Base-by-base conservation (phyloP, 2,113 vertebrate genomes). In the Dicrurus megarhynchus region DNA sequence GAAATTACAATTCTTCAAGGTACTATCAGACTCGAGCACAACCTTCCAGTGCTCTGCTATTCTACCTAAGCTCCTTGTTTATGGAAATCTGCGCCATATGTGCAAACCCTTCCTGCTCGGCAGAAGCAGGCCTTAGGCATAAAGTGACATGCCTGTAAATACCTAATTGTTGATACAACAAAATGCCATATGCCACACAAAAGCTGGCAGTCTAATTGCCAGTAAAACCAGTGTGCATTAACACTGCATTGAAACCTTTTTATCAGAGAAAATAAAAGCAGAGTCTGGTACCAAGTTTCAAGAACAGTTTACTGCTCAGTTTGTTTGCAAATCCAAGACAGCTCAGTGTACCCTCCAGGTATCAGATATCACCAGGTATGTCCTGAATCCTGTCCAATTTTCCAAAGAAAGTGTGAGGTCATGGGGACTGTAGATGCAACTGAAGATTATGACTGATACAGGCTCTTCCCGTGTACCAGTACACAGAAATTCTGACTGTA, bases 151-250 rank as follows among this genome's bases (percentile, higher is more conserved):
- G 85, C n/a, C 56, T 93, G 52, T 70, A 88, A 89, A 94, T 80
- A 85, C 28, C 35, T 85, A 77, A 56, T 56, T 74, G 71, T 92
- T 86, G 79, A 49, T 90, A 67, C 79, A 89, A 75, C 60, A 88
- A 60, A 90, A 90, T 84, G 30, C 67, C 68, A 49, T 74, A 90
- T 93, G 85, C 60, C 52, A 56, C 1, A 3, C 13, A 84, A 67
- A 86, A 88, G 15, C 65, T 41, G 49, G 49, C 39, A 74, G 39
- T 12, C 52, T 67, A 76, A 77, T 93, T 80, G 33, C 55, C n/a
- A 26, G 67, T 85, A 83, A 86, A 87, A 88, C 22, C 47, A 56
- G 19, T 41, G 47, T 35, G 7, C 14, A 9, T 64, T 32, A 63
- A 59, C 44, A 42, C 18, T 80, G 32, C 27, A 13, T 3, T 55